Base-by-base conservation (phyloP, 2,888 invertebrate species). In the Dorcus parallelipipedus region DNA sequence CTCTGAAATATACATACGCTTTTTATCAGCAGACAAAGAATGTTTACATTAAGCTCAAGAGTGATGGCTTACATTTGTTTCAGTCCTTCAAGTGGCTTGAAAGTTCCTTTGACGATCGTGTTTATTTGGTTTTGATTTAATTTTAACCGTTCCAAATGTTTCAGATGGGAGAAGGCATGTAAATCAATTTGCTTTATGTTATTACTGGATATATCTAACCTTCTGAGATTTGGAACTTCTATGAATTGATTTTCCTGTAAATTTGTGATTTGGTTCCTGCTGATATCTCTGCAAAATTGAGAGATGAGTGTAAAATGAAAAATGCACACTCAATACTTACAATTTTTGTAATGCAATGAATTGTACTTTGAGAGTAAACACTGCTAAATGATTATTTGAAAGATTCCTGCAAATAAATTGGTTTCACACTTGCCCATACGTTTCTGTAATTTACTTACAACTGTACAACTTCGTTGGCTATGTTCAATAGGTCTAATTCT, bases 171-270 rank as follows among this genome's bases (percentile, higher is more conserved):
- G 75, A 93, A 91, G 73, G 87, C 86, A 59, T 83, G 82, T 69
- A 85, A 84, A 69, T 86, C 86, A 49, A 93, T 81, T 67, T 83
- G 80, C 67, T 83, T 85, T 59, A 93, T 84, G 67, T 84, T 84
- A 74, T 93, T 93, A 65, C 82, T 80, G 0, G 89, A 88, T 57
- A 91, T 73, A 73, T 89, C 88, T 62, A 90, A 77, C 50, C 85
- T 78, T 73, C 85, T 87, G n/a, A 93, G 78, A 59, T 86, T 85
- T 9, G 86, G 84, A 69, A 90, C 83, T 73, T 88, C 87, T 65
- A 82, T 83, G 74, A 95, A 93, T 52, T 91, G 88, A 69, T 87
- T 85, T 3, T 86, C 84, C 67, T 89, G 86, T 68, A 95, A 85
- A 14, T 83, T 78, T 47, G 84, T 83, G 71, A 95, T 88, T 67